These are phyloP conservation scores for Xenus cinereus DNA, from an alignment of 2,113 vertebrate species.

Conservation along the genomic window DNA sequence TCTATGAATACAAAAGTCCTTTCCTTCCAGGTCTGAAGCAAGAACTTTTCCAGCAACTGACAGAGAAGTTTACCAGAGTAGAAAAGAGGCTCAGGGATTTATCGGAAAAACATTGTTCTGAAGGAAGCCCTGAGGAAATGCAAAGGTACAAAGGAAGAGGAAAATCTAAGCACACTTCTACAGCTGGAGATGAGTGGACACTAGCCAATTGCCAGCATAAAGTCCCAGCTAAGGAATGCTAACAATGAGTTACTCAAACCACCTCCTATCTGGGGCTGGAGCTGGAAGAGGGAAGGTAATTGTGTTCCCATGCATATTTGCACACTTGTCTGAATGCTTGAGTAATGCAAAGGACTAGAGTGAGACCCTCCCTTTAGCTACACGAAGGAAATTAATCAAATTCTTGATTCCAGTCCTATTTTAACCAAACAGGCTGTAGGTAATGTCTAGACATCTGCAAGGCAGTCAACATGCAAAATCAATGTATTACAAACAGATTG, in stretches of 20 bases:
- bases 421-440: neutral
- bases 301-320: neutral
- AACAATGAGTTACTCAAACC: neutral
- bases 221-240: neutral
- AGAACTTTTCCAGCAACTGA: neutral
- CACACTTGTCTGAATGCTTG: accelerated
- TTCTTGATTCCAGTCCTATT: neutral
- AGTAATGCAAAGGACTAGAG: neutral
- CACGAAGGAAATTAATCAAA: neutral
- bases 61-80: neutral
- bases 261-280: neutral
- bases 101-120: neutral
- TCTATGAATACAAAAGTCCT: neutral
- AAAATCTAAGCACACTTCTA: neutral
- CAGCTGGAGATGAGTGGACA: neutral
- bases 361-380: neutral
- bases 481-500: accelerated
- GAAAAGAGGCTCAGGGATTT: neutral
- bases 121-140: neutral
- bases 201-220: neutral
- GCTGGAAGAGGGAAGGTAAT: neutral
- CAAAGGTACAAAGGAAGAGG: neutral
- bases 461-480: neutral
- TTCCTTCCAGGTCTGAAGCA: neutral
- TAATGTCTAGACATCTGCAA: accelerated